Percentiles rank a stretch among this genome's conserved stretches.
Evolutionary conservation across 2,888 invertebrate species (phyloP).

Genomic region (Agrochola lota): DNA sequence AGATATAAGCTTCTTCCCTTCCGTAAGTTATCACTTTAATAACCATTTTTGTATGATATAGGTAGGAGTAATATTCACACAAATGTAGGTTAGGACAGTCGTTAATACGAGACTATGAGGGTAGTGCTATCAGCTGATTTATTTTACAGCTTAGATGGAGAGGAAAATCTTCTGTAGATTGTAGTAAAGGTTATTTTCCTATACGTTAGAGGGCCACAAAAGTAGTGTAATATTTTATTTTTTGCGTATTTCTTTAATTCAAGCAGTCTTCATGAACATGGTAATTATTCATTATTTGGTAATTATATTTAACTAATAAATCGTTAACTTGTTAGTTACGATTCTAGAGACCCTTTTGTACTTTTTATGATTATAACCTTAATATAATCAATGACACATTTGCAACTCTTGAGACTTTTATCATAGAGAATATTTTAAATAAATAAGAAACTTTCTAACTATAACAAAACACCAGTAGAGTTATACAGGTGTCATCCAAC

Average conservation of each 20-base stretch:
- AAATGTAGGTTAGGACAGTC: slow-evolving; percentile 62
- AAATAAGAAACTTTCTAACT: slow-evolving; percentile 10
- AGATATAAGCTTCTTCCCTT: slow-evolving; percentile 62
- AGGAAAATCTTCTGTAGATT: slow-evolving; percentile 45
- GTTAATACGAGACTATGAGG: slow-evolving; percentile 62
- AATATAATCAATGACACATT: background rate
- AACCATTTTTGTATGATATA: slow-evolving; percentile 64
- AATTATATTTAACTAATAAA: background rate
- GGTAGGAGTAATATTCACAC: slow-evolving; percentile 61
- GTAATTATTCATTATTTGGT: background rate
- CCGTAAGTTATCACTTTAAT: slow-evolving; percentile 62
- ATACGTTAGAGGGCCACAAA: slow-evolving; percentile 13
- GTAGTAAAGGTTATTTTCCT: slow-evolving; percentile 19
- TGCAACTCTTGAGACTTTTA: background rate
- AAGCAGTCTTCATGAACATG: background rate
- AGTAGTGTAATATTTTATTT: background rate
- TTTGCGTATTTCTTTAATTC: background rate
- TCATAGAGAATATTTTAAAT: background rate
- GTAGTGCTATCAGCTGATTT: slow-evolving; percentile 60
- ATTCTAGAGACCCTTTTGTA: background rate
- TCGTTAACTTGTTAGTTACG: background rate
- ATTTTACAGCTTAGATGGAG: slow-evolving; percentile 56
- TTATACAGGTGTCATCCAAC: slow-evolving; percentile 50
- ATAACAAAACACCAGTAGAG: slow-evolving; percentile 22
- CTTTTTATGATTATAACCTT: background rate